These are phyloP conservation scores for Parasteatoda lunata DNA, from an alignment of 2,888 invertebrate species.

Conservation along the genomic window DNA sequence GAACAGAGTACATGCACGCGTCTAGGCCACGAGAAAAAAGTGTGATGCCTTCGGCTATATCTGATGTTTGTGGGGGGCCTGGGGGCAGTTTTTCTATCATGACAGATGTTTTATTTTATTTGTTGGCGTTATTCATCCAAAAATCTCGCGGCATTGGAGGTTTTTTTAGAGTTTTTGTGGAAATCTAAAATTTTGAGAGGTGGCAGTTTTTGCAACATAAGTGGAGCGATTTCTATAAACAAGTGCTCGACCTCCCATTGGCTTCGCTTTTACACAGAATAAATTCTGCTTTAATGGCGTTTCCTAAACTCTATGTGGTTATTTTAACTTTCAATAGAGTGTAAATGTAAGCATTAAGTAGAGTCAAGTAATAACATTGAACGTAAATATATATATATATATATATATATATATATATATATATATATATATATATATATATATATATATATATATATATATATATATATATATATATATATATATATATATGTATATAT, in stretches of 20 bases:
- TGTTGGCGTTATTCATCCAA: conserved; percentile 48
- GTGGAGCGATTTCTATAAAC: conserved; percentile 59
- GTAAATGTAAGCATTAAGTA: neutral
- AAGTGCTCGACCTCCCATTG: conserved; percentile 34
- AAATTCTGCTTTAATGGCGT: conserved; percentile 23
- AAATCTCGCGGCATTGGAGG: conserved; percentile 25
- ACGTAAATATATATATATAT: too few species aligned
- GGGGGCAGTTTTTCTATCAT: conserved; percentile 46
- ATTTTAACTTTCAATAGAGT: neutral
- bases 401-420: too few species aligned
- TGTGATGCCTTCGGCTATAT: conserved; percentile 45
- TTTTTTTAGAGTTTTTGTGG: conserved; percentile 35
- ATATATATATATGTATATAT: neutral
- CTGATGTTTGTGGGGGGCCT: conserved; percentile 35
- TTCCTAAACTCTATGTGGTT: conserved; percentile 5
- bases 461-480: too few species aligned
- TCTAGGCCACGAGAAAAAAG: conserved; percentile 38
- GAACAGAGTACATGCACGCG: conserved; percentile 59
- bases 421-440: too few species aligned
- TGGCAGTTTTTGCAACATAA: conserved; percentile 16
- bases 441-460: too few species aligned
- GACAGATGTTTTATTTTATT: conserved; percentile 57
- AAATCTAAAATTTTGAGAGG: conserved; percentile 41
- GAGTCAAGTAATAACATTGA: neutral
- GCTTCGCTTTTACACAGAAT: neutral